Evolutionary conservation across 2,888 invertebrate species (phyloP), one percentile per base, ranked within the genome.

Genomic region (Malacosoma neustria): DNA sequence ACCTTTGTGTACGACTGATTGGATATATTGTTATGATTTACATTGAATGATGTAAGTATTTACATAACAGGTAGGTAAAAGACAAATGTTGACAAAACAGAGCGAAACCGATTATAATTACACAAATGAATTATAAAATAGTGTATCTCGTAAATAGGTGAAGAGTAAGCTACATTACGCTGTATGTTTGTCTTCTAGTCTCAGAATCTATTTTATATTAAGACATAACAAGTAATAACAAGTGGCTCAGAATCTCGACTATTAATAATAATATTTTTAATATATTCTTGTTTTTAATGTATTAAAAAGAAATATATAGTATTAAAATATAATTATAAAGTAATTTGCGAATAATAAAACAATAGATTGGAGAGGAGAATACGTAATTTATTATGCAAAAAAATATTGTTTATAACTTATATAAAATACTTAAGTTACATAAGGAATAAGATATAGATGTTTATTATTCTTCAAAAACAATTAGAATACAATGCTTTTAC

Each of bases 131-230:
- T 12, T 7, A 14, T 11, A 14, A 13, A 7, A 13, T 30, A 14
- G 13, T 11, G 4, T 37, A 15, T 14, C n/a, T 22, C 7, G 29
- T 13, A 29, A 32, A 22, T 32, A 29, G 12, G 7, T 31, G 11
- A 29, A 14, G 31, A 34, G 29, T 13, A 38, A 34, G 15, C 34
- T 14, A 13, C 14, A 32, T 32, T 13, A 13, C 14, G 7, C 22
- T 22, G 37, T 32, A 41, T 43, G 42, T 42, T 41, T 52, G 43
- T 41, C 44, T 41, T 48, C 49, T 50, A 50, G 48, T 48, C 44
- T 49, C 48, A 37, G 45, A 43, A 43, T 45, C 30, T 40, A 22
- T 22, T 5, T 22, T 7, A 4, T 22, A 9, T 22, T 22, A 7
- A 22, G 22, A 5, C 9, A 22, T 22, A 22, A 7, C 5, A 9